These are phyloP conservation scores for Lasioglossum figueresi DNA, from an alignment of 2,888 invertebrate species.

Conservation along the genomic window DNA sequence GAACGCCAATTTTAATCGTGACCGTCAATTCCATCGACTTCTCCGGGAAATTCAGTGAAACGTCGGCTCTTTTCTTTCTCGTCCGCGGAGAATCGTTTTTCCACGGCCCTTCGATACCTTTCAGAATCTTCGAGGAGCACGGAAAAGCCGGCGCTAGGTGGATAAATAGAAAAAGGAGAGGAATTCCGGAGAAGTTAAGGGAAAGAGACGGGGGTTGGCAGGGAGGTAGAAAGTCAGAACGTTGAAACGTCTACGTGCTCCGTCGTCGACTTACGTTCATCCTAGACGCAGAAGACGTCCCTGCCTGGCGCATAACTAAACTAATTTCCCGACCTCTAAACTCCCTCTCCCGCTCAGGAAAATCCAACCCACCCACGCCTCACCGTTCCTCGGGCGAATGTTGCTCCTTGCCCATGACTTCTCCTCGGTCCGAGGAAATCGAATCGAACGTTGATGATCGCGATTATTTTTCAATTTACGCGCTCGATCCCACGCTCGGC, in stretches of 20 bases:
- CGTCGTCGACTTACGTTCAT: constrained; percentile 71
- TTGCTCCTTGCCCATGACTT: constrained; percentile 74
- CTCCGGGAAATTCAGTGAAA: not conserved
- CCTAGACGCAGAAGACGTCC: constrained; percentile 73
- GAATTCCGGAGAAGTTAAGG: constrained; percentile 36
- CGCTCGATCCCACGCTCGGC: not conserved
- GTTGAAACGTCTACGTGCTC: constrained; percentile 73
- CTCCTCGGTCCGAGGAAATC: constrained; percentile 38
- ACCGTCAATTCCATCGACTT: not conserved
- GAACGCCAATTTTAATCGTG: constrained; percentile 22
- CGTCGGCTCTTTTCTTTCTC: not conserved
- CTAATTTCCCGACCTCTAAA: constrained; percentile 81
- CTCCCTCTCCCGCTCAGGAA: constrained; percentile 68
- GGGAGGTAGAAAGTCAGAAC: constrained; percentile 37
- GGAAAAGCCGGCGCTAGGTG: constrained; percentile 10
- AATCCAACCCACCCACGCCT: constrained; percentile 57
- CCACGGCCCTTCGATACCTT: constrained; percentile 1
- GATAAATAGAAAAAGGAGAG: constrained; percentile 53
- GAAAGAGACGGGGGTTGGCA: not conserved
- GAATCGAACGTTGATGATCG: constrained; percentile 25
- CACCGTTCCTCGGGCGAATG: constrained; percentile 66
- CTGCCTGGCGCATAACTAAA: constrained; percentile 82
- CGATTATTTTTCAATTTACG: constrained; percentile 45
- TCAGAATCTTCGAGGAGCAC: constrained; percentile 25
- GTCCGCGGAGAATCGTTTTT: constrained; percentile 22